Percentiles rank a stretch among this genome's conserved stretches.
Evolutionary conservation across 2,113 vertebrate genomes (phyloP).

Genomic region (Pseudorectes ferrugineus): DNA sequence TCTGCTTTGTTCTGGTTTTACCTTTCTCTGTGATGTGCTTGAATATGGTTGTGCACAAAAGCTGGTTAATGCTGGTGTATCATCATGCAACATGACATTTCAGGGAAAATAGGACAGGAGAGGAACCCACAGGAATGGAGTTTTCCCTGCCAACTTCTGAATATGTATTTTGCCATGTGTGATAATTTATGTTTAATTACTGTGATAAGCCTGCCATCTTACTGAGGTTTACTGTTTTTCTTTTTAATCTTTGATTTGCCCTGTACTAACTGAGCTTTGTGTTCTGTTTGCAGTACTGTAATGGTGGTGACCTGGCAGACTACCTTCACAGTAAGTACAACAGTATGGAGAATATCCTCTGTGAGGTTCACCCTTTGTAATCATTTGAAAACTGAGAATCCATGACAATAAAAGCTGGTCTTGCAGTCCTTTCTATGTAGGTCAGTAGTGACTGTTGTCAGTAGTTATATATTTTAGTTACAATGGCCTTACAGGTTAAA

Average conservation of each 20-base stretch:
- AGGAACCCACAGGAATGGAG: neutral
- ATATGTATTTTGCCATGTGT: neutral
- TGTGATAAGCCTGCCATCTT: neutral
- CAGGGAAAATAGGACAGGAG: neutral
- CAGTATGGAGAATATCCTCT: neutral
- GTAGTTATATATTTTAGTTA: neutral
- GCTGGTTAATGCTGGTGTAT: neutral
- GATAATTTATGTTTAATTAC: neutral
- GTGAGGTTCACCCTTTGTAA: neutral
- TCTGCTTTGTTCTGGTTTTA: neutral
- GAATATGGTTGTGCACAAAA: neutral
- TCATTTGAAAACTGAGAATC: neutral
- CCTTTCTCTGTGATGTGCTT: neutral
- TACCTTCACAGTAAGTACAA: constrained; percentile 93
- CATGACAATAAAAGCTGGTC: neutral
- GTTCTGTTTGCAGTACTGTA: constrained; percentile 86
- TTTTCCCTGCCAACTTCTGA: neutral
- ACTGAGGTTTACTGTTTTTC: neutral
- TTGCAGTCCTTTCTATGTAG: neutral
- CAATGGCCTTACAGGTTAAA: neutral
- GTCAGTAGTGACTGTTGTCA: neutral
- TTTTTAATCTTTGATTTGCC: neutral
- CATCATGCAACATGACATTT: fast-evolving
- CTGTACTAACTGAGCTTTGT: neutral
- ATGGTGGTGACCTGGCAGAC: constrained; percentile 95